Evolutionary conservation across 2,888 invertebrate species (phyloP).

Genomic region (Trichopria drosophilae): DNA sequence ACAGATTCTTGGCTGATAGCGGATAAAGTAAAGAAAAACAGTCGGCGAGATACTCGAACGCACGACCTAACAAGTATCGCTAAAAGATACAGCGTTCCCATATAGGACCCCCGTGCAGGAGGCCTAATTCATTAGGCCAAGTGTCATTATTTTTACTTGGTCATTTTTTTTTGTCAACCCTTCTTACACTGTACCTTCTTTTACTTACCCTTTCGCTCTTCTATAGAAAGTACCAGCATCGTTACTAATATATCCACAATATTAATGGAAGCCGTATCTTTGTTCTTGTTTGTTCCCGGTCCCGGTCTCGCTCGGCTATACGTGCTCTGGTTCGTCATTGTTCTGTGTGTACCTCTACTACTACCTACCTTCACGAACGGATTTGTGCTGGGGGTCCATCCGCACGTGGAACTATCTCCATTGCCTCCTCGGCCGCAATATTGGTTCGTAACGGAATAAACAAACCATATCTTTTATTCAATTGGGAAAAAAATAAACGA

Average conservation of each 20-base stretch:
- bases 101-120: too few relatives aligned
- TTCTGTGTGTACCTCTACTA: slow-evolving; percentile 58
- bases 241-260: slow-evolving; percentile 59
- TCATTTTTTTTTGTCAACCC: neutral
- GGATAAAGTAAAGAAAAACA: too few relatives aligned
- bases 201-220: slow-evolving; percentile 35
- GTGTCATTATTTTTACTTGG: slow-evolving; percentile 16
- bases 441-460: slow-evolving; percentile 58
- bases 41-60: too few relatives aligned
- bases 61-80: too few relatives aligned
- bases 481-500: slow-evolving; percentile 6
- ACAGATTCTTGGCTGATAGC: too few relatives aligned
- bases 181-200: too few relatives aligned
- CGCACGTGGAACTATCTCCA: slow-evolving; percentile 57
- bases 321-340: slow-evolving; percentile 60
- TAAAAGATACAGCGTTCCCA: too few relatives aligned
- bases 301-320: slow-evolving; percentile 59
- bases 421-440: slow-evolving; percentile 56
- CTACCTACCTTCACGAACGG: slow-evolving; percentile 59
- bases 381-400: slow-evolving; percentile 59
- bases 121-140: too few relatives aligned
- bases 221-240: slow-evolving; percentile 55
- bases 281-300: slow-evolving; percentile 60
- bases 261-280: slow-evolving; percentile 60
- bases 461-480: slow-evolving; percentile 11